Evolutionary conservation across 2,797 vertebrate species (phyloP), one percentile per base, ranked within the genome.

Genomic region (Gymnopithys bicolor): DNA sequence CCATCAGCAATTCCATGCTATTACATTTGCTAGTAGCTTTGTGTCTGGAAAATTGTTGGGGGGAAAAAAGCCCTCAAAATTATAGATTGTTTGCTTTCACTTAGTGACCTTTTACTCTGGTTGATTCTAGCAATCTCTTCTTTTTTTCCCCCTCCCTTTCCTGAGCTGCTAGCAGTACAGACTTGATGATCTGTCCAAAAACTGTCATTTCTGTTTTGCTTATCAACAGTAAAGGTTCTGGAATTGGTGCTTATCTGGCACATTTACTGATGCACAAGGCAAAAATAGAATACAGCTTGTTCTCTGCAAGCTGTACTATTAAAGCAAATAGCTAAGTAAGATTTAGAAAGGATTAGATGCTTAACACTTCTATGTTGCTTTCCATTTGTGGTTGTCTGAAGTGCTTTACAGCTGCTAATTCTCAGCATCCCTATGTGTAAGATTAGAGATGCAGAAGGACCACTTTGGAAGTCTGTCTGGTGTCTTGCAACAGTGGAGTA

Each of bases 321-420:
- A 71, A 86, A 87, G 82, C 66, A 91, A 92, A 95, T 63, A 70
- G 78, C 88, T n/a, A 87, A 91, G 84, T 62, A 58, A 94, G 89
- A 64, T 84, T 90, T 94, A 91, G 80, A 63, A 91, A 67, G 76
- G 48, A 88, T 94, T 95, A 93, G 76, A 60, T 94, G 52, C 55
- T 91, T 94, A 88, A 89, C 78, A 69, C 87, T 93, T 93, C 62
- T 35, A 0, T 2, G 1, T 22, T 5, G 7, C 89, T 84, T 91
- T 90, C 83, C 84, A 77, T 92, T 93, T 90, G 87, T 86, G 82
- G 76, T 95, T 87, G 55, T 87, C 78, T 90, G 69, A 96, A 92
- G 84, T 95, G 77, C 74, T 93, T 91, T 94, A 33, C 67, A 70
- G 2, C 52, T 60, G 52, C 33, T 86, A 56, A 78, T 79, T 79